Percentiles rank a stretch among this genome's conserved stretches.
phyloP scores from a whole-genome alignment of 2,888 invertebrate genomes.

The Lagria hirta region DNA sequence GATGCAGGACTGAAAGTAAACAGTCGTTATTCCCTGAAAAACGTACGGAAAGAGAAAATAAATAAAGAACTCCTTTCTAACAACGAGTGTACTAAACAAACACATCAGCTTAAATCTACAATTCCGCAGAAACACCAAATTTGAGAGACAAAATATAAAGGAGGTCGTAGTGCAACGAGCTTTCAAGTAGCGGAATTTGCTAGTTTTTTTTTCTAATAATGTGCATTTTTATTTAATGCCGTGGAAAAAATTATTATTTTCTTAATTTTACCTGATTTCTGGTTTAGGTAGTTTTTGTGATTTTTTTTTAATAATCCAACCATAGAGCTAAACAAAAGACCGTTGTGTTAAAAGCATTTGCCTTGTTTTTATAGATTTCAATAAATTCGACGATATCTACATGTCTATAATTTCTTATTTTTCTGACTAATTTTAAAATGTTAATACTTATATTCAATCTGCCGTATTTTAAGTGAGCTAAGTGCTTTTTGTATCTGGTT shows the following conservation, averaged over 20 bases:
- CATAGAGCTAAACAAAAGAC: too few relatives aligned
- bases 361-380: too few relatives aligned
- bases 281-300: too few relatives aligned
- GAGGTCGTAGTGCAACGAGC: slow-evolving; percentile 19
- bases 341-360: too few relatives aligned
- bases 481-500: too few relatives aligned
- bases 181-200: slow-evolving; percentile 12
- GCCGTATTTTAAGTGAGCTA: too few relatives aligned
- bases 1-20: slow-evolving; percentile 27
- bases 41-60: slow-evolving; percentile 29
- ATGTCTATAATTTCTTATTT: too few relatives aligned
- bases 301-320: too few relatives aligned
- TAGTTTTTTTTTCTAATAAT: slow-evolving; percentile 23
- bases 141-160: slow-evolving; percentile 20
- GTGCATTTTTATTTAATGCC: slow-evolving; percentile 32
- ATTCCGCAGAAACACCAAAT: slow-evolving; percentile 30
- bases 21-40: slow-evolving; percentile 27
- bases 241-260: slow-evolving; percentile 28
- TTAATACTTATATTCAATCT: too few relatives aligned
- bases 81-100: slow-evolving; percentile 34
- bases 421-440: too few relatives aligned
- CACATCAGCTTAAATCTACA: slow-evolving; percentile 36
- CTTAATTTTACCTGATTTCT: slow-evolving; percentile 27
- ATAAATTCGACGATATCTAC: too few relatives aligned
- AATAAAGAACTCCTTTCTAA: slow-evolving; percentile 32